These are phyloP conservation scores for Clostera curtula DNA, from an alignment of 2,888 invertebrate species.

Conservation along the genomic window DNA sequence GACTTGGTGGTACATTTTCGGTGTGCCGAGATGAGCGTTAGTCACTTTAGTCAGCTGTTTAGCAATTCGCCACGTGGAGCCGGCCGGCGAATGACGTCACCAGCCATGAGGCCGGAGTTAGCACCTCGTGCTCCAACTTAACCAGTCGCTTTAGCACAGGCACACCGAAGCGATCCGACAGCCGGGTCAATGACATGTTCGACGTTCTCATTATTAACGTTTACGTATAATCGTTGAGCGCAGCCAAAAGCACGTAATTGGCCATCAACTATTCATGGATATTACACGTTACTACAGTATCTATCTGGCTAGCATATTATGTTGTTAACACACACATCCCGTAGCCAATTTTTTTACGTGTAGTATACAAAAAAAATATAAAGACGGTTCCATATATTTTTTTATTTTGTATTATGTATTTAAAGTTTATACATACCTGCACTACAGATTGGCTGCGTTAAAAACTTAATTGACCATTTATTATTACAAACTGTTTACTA, in stretches of 20 bases:
- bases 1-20: conserved; percentile 4
- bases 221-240: conserved; percentile 30
- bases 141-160: conserved; percentile 60
- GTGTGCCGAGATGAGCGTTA: conserved; percentile 5
- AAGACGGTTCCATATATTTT: no score
- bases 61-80: conserved; percentile 49
- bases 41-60: conserved; percentile 51
- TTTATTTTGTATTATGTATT: no score
- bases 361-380: no score
- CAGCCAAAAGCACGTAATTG: conserved; percentile 22
- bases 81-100: conserved; percentile 42
- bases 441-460: no score
- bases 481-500: no score
- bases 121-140: conserved; percentile 38
- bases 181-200: conserved; percentile 55
- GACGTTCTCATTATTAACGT: conserved; percentile 30
- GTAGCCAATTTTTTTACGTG: no score
- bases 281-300: conserved; percentile 8
- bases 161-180: conserved; percentile 54
- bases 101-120: conserved; percentile 12
- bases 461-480: no score
- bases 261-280: conserved; percentile 18
- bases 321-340: no score
- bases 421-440: no score
- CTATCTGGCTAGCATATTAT: conserved; percentile 4